A percentile compares a stretch with the other conserved stretches of the same genome.
Evolutionary conservation across 2,888 invertebrate genomes (phyloP).

Genomic region (Hipparchia sbordonii): DNA sequence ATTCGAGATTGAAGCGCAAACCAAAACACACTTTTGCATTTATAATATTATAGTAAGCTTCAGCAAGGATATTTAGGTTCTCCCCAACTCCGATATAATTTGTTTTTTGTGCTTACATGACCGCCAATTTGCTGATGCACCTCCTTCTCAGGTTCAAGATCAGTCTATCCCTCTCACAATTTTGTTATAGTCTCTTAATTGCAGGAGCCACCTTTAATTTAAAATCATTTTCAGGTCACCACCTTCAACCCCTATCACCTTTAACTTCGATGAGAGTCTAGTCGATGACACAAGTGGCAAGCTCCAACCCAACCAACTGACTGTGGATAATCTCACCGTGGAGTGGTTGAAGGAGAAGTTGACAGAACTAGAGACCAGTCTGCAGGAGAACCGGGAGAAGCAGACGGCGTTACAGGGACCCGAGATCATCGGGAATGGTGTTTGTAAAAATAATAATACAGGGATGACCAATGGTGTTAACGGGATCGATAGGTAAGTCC

Average conservation of each 20-base stretch:
- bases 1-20: no score
- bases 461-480: slow-evolving; percentile 81
- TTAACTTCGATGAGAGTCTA: slow-evolving; percentile 93
- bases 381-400: slow-evolving; percentile 90
- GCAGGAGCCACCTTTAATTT: background rate
- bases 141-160: no score
- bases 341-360: slow-evolving; percentile 93
- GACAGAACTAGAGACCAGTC: slow-evolving; percentile 89
- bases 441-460: slow-evolving; percentile 75
- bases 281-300: slow-evolving; percentile 95
- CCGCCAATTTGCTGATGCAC: no score
- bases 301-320: slow-evolving; percentile 92
- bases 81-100: no score
- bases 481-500: slow-evolving; percentile 73
- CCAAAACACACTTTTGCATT: no score
- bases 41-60: no score
- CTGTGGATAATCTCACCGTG: slow-evolving; percentile 95
- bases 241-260: slow-evolving; percentile 89
- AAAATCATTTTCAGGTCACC: slow-evolving; percentile 85
- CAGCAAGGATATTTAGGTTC: no score
- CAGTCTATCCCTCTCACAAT: no score
- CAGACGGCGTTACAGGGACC: slow-evolving; percentile 83
- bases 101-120: no score
- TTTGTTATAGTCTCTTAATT: background rate
- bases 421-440: slow-evolving; percentile 77